Conservation (phyloP, 1,140 invertebrate genomes). For the Zaprionus vittiger region DNA sequence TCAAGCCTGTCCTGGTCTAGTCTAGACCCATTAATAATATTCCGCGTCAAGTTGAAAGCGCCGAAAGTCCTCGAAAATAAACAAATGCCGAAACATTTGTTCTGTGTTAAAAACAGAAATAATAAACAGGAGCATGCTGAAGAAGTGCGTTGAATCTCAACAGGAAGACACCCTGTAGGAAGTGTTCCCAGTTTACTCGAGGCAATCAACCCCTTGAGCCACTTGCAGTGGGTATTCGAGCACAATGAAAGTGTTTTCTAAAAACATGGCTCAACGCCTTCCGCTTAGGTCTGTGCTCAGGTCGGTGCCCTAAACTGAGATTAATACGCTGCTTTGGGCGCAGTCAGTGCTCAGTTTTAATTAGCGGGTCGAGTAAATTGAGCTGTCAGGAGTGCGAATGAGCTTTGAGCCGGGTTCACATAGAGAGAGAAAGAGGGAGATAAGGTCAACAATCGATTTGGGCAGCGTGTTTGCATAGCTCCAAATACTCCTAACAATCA, state of each 20-base stretch:
- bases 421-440: too few relatives aligned
- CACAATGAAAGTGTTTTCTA: not conserved
- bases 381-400: constrained; percentile 68
- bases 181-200: not conserved
- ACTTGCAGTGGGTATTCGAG: not conserved
- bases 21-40: constrained; percentile 80
- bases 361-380: constrained; percentile 59
- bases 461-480: constrained; percentile 43
- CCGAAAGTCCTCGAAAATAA: constrained; percentile 52
- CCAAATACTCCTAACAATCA: constrained; percentile 31
- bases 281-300: constrained; percentile 28
- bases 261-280: not conserved
- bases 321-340: constrained; percentile 74
- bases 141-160: not conserved
- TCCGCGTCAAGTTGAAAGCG: constrained; percentile 69
- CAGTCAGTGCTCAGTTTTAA: constrained; percentile 57
- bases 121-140: not conserved
- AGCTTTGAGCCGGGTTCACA: constrained; percentile 52
- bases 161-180: not conserved
- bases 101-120: constrained; percentile 35
- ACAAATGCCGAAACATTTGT: constrained; percentile 63
- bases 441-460: constrained; percentile 46
- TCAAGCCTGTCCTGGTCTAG: constrained; percentile 44
- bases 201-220: not conserved
- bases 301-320: constrained; percentile 54